Evolutionary conservation across 2,113 vertebrate genomes (phyloP).

Genomic region (Alces alces): DNA sequence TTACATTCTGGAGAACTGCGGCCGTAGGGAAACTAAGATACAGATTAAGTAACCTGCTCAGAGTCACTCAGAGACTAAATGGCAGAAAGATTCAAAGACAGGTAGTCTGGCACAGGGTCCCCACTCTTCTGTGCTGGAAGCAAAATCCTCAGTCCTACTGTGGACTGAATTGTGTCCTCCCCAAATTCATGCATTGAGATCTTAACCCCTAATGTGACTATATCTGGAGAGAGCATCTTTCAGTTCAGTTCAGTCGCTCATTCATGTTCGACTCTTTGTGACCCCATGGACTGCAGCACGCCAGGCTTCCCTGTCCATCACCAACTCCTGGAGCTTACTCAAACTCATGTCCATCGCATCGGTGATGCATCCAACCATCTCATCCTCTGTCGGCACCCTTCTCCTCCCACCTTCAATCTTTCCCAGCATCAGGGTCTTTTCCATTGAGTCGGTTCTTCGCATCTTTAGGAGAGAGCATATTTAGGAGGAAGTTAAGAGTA

Average conservation of each 20-base stretch:
- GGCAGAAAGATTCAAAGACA: background rate
- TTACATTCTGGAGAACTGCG: background rate
- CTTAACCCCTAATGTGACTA: background rate
- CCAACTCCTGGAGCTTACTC: background rate
- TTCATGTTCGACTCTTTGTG: background rate
- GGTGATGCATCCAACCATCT: background rate
- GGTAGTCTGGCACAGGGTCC: background rate
- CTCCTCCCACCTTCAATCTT: background rate
- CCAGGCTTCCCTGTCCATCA: background rate
- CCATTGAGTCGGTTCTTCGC: accelerated
- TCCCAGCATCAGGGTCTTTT: background rate
- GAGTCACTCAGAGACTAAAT: background rate
- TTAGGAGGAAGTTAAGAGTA: background rate
- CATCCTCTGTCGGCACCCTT: background rate
- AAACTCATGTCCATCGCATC: accelerated
- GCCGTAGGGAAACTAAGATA: background rate
- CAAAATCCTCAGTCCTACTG: background rate
- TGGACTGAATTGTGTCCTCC: background rate
- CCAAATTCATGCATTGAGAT: background rate
- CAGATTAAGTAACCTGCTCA: background rate
- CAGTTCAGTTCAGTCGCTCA: background rate
- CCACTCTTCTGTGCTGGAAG: background rate
- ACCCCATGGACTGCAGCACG: background rate
- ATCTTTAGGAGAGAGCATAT: background rate
- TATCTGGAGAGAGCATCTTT: background rate